Evolutionary conservation across 1,140 invertebrate species (phyloP).

Genomic region (Cydia splendana): DNA sequence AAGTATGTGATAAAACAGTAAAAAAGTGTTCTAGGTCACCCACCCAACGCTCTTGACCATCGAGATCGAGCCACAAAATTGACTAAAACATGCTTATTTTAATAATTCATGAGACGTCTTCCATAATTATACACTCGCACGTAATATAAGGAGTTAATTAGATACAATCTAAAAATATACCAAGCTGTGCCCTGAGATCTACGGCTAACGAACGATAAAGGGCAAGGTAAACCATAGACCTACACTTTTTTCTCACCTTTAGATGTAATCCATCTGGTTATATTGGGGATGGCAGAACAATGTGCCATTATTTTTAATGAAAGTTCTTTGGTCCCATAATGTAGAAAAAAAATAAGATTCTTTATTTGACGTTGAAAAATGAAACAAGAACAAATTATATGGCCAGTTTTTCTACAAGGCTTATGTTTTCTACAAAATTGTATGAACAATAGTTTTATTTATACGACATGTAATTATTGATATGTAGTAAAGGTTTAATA

Average conservation of each 20-base stretch:
- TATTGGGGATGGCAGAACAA: constrained; percentile 6
- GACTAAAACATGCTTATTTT: constrained; percentile 8
- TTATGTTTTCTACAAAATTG: too few species aligned
- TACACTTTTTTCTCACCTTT: constrained; percentile 34
- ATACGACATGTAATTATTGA: too few species aligned
- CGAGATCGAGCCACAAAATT: background rate
- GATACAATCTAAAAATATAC: background rate
- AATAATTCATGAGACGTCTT: constrained; percentile 8
- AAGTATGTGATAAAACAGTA: background rate
- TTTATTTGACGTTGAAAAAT: too few species aligned
- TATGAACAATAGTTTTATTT: too few species aligned
- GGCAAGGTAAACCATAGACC: constrained; percentile 37
- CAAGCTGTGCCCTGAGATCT: background rate
- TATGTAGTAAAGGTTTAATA: too few species aligned
- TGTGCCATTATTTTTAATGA: constrained; percentile 2
- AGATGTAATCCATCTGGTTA: background rate
- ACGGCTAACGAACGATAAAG: constrained; percentile 36
- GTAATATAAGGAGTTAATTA: background rate
- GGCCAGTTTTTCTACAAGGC: too few species aligned
- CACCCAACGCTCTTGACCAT: background rate
- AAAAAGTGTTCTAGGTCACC: background rate
- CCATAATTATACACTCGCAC: background rate
- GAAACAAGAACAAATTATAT: too few species aligned
- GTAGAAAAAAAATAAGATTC: background rate
- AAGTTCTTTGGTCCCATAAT: background rate